Conservation (phyloP, 1,140 invertebrate genomes). For the Rhopalosiphum padi region DNA sequence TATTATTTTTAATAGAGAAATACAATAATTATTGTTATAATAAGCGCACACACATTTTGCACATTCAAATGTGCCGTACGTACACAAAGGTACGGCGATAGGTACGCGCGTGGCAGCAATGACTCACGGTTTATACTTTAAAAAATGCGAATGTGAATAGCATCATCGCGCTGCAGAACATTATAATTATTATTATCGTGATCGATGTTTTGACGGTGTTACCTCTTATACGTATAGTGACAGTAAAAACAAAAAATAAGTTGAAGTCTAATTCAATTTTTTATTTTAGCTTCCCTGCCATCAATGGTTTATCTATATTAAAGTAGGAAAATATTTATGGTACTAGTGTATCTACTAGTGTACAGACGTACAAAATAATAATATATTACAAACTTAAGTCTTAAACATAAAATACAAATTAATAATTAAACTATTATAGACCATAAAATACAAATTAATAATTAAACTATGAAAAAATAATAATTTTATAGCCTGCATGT, state of each 20-base stretch:
- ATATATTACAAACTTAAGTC: background rate
- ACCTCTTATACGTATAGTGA: background rate
- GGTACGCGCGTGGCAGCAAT: background rate
- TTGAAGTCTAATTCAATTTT: background rate
- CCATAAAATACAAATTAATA: background rate
- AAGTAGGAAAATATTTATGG: background rate
- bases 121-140: background rate
- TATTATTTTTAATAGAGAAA: background rate
- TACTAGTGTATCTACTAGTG: background rate
- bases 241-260: background rate
- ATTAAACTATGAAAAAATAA: background rate
- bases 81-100: background rate
- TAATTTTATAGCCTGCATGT: background rate
- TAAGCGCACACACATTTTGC: background rate
- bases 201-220: background rate
- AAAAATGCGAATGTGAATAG: background rate
- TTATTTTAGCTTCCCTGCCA: background rate
- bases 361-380: background rate
- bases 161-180: background rate
- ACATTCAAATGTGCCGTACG: background rate
- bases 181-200: background rate
- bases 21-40: background rate
- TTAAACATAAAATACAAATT: background rate
- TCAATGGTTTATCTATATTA: too few relatives aligned
- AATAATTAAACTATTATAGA: background rate